These are phyloP conservation scores for Drosophila parabipectinata DNA, from an alignment of 1,140 invertebrate genomes.

Conservation along the genomic window DNA sequence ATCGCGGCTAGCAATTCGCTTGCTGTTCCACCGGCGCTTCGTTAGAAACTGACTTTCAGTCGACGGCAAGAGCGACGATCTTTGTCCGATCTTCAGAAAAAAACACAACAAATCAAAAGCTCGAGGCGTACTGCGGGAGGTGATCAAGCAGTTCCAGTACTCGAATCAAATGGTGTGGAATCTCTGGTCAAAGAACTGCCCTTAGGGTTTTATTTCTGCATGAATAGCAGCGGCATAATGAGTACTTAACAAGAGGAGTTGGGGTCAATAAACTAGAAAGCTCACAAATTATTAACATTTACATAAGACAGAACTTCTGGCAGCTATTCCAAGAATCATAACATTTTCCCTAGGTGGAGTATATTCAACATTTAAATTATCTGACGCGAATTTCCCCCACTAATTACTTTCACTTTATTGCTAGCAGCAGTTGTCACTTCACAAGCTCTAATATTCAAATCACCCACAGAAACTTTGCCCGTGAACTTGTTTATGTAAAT, in stretches of 20 bases:
- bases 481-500: constrained; percentile 79
- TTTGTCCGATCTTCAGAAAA: constrained; percentile 27
- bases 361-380: neutral
- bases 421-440: constrained; percentile 47
- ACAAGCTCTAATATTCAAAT: constrained; percentile 63
- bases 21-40: constrained; percentile 57
- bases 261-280: constrained; percentile 60
- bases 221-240: constrained; percentile 25
- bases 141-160: constrained; percentile 21
- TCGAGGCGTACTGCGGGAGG: constrained; percentile 36
- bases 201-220: constrained; percentile 33
- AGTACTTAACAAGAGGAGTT: constrained; percentile 5
- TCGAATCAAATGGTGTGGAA: neutral
- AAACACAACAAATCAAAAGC: constrained; percentile 47
- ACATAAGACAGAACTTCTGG: constrained; percentile 9
- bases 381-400: constrained; percentile 16
- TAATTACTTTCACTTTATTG: constrained; percentile 56
- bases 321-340: constrained; percentile 25
- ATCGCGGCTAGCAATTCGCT: constrained; percentile 11
- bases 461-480: constrained; percentile 66
- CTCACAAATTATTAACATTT: constrained; percentile 6
- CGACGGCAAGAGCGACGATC: constrained; percentile 8
- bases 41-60: constrained; percentile 53
- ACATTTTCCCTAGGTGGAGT: neutral
- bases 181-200: constrained; percentile 67